These are phyloP conservation scores for Sesia bembeciformis DNA, from an alignment of 2,888 invertebrate species.

Conservation along the genomic window DNA sequence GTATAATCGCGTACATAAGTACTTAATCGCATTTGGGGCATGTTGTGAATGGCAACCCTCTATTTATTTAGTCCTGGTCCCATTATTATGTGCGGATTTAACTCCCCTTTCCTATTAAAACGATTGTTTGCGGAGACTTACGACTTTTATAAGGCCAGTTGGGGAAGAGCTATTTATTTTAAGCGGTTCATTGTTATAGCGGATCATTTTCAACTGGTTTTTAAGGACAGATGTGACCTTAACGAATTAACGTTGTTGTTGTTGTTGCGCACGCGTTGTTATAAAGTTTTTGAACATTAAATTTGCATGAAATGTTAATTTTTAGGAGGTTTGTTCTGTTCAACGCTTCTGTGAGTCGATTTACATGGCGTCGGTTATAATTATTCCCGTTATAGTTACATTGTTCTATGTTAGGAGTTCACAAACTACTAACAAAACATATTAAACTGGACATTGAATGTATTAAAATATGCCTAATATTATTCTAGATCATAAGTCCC, in stretches of 20 bases:
- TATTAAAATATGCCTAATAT: too few relatives aligned
- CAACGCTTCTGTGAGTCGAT: not conserved
- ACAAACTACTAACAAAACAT: too few relatives aligned
- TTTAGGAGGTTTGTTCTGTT: constrained; percentile 15
- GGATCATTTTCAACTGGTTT: constrained; percentile 31
- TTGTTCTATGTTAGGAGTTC: not conserved
- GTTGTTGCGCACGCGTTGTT: constrained; percentile 5
- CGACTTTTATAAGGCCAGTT: constrained; percentile 44
- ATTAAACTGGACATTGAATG: too few relatives aligned
- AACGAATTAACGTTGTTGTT: constrained; percentile 4
- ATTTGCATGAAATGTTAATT: constrained; percentile 66
- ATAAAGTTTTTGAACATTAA: constrained; percentile 36
- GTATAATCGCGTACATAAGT: constrained; percentile 69
- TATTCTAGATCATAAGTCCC: too few relatives aligned
- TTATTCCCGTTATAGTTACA: not conserved
- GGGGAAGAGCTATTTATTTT: constrained; percentile 22
- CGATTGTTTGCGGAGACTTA: constrained; percentile 61
- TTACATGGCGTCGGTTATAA: not conserved
- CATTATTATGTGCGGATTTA: constrained; percentile 27
- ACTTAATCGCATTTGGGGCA: constrained; percentile 69
- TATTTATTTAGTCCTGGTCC: constrained; percentile 63
- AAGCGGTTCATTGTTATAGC: constrained; percentile 14
- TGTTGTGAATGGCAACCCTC: constrained; percentile 44
- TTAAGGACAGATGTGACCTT: constrained; percentile 39
- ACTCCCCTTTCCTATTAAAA: constrained; percentile 51